Evolutionary conservation across 1,140 invertebrate species (phyloP).

Genomic region (Asbolus verrucosus): DNA sequence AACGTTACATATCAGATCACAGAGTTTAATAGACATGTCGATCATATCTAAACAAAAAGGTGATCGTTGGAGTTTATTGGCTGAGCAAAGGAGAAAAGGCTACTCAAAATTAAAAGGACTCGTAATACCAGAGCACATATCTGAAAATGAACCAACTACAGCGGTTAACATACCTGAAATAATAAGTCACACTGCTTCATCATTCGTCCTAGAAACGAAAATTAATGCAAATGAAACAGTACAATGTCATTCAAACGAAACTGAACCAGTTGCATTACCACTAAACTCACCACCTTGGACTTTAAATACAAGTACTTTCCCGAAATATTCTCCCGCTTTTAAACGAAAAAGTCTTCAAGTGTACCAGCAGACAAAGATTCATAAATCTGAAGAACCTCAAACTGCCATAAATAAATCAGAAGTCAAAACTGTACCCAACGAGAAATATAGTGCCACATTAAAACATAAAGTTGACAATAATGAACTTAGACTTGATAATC

Average conservation of each 20-base stretch:
- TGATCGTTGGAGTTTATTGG: conserved; percentile 72
- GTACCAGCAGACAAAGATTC: conserved; percentile 66
- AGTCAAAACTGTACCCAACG: conserved; percentile 16
- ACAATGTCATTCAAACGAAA: conserved; percentile 21
- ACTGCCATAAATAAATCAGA: conserved; percentile 18
- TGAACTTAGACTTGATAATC: conserved; percentile 40
- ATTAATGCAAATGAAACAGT: conserved; percentile 36
- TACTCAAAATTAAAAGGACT: conserved; percentile 86
- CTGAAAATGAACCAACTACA: conserved; percentile 63
- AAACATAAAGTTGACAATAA: conserved; percentile 45
- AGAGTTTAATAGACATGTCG: conserved; percentile 67
- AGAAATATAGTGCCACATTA: conserved; percentile 23
- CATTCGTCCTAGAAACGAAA: conserved; percentile 42
- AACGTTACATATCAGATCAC: conserved; percentile 65
- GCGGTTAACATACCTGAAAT: conserved; percentile 84
- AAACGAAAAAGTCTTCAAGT: conserved; percentile 81
- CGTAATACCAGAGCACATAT: conserved; percentile 83
- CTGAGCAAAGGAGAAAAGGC: conserved; percentile 83
- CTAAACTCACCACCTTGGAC: conserved; percentile 67
- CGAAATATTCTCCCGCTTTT: conserved; percentile 87
- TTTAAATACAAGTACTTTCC: conserved; percentile 68
- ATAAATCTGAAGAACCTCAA: conserved; percentile 7
- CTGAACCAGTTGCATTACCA: conserved; percentile 37
- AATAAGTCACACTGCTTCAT: conserved; percentile 71
- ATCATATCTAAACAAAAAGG: conserved; percentile 65